These are phyloP conservation scores for Lissonota sp. DNA, from an alignment of 2,888 invertebrate species.

Conservation along the genomic window DNA sequence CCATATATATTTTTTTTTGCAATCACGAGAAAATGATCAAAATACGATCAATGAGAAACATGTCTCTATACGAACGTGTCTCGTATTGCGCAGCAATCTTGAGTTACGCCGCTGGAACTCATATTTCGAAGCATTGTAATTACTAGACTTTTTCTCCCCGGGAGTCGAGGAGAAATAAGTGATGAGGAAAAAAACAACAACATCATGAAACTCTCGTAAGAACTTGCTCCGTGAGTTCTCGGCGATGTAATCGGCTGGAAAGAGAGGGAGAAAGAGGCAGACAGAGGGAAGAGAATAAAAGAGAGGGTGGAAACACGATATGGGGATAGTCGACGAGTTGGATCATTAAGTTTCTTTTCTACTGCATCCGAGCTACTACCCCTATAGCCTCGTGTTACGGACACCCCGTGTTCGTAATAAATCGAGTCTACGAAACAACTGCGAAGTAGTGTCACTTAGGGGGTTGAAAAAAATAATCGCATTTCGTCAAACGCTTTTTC, in stretches of 20 bases:
- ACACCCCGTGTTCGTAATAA: slow-evolving; percentile 17
- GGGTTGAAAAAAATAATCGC: not conserved
- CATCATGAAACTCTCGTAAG: not conserved
- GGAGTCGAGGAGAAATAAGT: not conserved
- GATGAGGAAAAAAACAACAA: slow-evolving; percentile 13
- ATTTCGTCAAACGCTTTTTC: not conserved
- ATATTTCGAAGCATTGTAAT: slow-evolving; percentile 42
- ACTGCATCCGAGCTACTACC: slow-evolving; percentile 24
- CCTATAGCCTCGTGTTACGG: slow-evolving; percentile 13
- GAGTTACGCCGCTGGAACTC: slow-evolving; percentile 3
- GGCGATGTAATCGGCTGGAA: slow-evolving; percentile 52
- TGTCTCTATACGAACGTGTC: not conserved
- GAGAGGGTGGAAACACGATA: not conserved
- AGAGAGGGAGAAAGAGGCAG: slow-evolving; percentile 34
- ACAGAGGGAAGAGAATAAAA: not conserved
- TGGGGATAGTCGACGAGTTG: slow-evolving; percentile 8
- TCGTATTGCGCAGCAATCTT: not conserved
- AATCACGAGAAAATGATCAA: too few species aligned
- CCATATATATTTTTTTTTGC: too few species aligned
- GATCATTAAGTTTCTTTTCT: slow-evolving; percentile 56
- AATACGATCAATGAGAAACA: not conserved
- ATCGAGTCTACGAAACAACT: not conserved
- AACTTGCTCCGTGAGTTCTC: slow-evolving; percentile 40
- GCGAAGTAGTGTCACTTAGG: not conserved
- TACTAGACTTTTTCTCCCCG: slow-evolving; percentile 18